These are phyloP conservation scores for Clarias fuscus DNA, from an alignment of 2,797 vertebrate genomes.

Conservation along the genomic window DNA sequence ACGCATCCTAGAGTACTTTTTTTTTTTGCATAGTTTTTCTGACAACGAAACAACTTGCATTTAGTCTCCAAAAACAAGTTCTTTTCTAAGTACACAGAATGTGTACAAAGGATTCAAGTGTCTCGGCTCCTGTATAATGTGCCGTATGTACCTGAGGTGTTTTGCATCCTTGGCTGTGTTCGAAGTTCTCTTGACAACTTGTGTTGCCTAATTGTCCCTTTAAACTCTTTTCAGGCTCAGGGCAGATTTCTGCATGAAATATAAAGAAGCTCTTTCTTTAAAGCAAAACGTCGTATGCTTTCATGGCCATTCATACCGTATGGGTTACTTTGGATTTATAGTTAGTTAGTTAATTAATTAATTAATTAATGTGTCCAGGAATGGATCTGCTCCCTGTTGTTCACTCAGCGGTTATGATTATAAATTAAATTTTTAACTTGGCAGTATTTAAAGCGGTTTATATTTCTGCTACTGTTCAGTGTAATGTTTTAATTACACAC, in stretches of 20 bases:
- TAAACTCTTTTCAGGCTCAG: background rate
- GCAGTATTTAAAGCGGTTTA: slow-evolving; percentile 20
- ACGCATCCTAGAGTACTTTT: background rate
- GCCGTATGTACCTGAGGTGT: background rate
- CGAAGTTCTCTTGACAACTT: background rate
- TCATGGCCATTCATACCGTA: background rate
- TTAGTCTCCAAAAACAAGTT: background rate
- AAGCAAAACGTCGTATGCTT: background rate
- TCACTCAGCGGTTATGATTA: slow-evolving; percentile 28
- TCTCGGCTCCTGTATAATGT: no score
- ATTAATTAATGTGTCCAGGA: slow-evolving; percentile 16
- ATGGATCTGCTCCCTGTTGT: slow-evolving; percentile 17
- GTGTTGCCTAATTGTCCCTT: background rate
- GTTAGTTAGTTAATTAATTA: background rate
- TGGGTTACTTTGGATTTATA: background rate
- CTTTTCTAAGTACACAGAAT: background rate
- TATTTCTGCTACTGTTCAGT: slow-evolving; percentile 4
- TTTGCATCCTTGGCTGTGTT: background rate
- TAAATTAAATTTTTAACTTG: slow-evolving; percentile 6
- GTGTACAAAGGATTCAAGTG: background rate
- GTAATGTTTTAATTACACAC: slow-evolving; percentile 43
- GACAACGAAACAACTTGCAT: background rate
- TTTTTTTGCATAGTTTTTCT: background rate
- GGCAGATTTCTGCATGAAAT: background rate
- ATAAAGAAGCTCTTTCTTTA: background rate